Evolutionary conservation across 2,797 vertebrate genomes (phyloP).

Genomic region (Rhabdophis nuchalis): DNA sequence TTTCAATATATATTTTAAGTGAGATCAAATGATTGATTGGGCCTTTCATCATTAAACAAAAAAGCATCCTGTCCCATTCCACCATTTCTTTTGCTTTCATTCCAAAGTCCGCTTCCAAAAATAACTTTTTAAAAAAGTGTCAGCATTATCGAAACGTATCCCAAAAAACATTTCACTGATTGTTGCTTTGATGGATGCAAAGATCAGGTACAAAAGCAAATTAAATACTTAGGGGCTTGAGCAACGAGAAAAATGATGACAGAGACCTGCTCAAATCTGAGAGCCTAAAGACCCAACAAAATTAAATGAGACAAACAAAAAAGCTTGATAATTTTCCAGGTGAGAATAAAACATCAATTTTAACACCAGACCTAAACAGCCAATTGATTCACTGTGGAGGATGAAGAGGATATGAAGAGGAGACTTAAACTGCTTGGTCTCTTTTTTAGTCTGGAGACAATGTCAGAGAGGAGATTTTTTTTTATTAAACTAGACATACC

Average conservation of each 20-base stretch:
- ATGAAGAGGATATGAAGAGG: not conserved
- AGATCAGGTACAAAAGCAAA: constrained; percentile 33
- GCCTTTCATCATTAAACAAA: not conserved
- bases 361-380: constrained; percentile 27
- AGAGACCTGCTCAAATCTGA: constrained; percentile 40
- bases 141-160: not conserved
- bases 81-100: not conserved
- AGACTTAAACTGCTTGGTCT: not conserved
- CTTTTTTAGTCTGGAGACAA: constrained; percentile 12
- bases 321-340: constrained; percentile 31
- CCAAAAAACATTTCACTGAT: not conserved
- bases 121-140: not conserved
- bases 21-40: not conserved
- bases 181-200: constrained; percentile 29
- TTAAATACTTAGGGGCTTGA: constrained; percentile 49
- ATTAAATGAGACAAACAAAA: constrained; percentile 24
- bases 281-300: constrained; percentile 36
- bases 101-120: not conserved
- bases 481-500: too few species aligned
- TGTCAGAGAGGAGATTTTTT: not conserved
- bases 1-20: not conserved
- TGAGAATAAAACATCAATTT: constrained; percentile 10
- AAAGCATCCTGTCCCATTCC: not conserved
- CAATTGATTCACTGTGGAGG: not conserved
- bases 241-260: constrained; percentile 23